Conservation (phyloP, 2,797 vertebrate species). For the Oryzias sinensis region DNA sequence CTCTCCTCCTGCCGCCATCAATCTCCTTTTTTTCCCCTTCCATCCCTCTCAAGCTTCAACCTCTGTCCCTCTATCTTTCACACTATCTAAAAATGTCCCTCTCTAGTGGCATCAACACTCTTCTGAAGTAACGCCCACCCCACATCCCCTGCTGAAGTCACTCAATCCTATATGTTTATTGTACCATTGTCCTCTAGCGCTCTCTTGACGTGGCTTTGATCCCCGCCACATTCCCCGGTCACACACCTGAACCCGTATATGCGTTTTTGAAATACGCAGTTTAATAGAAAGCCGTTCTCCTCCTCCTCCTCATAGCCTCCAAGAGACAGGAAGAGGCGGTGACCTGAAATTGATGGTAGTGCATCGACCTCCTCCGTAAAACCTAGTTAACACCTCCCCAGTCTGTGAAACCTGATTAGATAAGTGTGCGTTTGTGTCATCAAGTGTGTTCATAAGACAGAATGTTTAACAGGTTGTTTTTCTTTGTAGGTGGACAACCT, state of each 20-base stretch:
- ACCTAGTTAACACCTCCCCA: conserved; percentile 68
- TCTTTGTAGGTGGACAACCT: conserved; percentile 31
- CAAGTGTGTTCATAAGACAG: conserved; percentile 27
- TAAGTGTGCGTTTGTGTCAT: conserved; percentile 44
- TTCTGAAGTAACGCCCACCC: conserved; percentile 33
- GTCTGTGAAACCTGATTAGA: conserved; percentile 70
- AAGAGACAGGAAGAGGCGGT: conserved; percentile 18
- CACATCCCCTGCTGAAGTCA: conserved; percentile 20
- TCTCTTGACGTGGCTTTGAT: conserved; percentile 56
- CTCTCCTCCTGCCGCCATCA: conserved; percentile 40
- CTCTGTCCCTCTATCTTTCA: conserved; percentile 41
- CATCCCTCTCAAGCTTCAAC: conserved; percentile 40
- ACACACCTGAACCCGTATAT: conserved; percentile 16
- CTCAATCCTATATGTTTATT: conserved; percentile 42
- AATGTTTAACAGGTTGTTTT: conserved; percentile 55
- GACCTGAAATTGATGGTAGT: conserved; percentile 66
- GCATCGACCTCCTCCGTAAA: conserved; percentile 69
- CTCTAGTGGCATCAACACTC: conserved; percentile 45
- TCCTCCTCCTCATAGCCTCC: conserved; percentile 43
- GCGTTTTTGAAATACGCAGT: conserved; percentile 41
- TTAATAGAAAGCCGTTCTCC: conserved; percentile 61
- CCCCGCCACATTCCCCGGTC: conserved; percentile 30
- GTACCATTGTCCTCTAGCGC: conserved; percentile 42
- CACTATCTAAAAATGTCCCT: conserved; percentile 51
- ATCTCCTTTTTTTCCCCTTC: conserved; percentile 29